A percentile compares a stretch with the other conserved stretches of the same genome.
Conservation (phyloP, 2,888 invertebrate genomes). For the Blastobasis adustella region DNA sequence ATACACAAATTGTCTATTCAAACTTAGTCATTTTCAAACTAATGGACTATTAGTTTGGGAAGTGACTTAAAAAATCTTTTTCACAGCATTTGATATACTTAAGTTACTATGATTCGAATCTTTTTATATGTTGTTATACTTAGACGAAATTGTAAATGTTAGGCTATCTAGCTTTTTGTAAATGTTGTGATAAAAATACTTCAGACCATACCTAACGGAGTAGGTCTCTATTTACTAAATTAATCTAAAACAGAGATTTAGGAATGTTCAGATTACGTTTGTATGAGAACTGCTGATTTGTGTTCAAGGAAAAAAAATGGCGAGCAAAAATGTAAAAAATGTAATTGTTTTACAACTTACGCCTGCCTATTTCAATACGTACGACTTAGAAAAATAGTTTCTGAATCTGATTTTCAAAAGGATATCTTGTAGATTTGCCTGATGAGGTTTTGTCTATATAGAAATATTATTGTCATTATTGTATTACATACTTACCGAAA, state of each 20-base stretch:
- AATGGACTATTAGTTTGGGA: constrained; percentile 18
- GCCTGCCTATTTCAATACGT: no score
- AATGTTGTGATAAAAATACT: constrained; percentile 39
- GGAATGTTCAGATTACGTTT: no score
- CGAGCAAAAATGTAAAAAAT: no score
- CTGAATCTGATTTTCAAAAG: neutral
- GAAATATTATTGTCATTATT: no score
- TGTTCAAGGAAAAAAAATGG: no score
- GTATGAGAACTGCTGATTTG: no score
- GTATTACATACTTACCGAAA: neutral
- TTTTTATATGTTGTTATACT: constrained; percentile 52
- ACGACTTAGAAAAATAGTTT: no score
- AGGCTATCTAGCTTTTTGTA: constrained; percentile 38
- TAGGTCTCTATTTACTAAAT: neutral
- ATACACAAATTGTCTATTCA: no score
- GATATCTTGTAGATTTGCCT: constrained; percentile 5
- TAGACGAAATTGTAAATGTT: constrained; percentile 30
- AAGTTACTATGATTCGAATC: constrained; percentile 54
- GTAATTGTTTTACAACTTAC: no score
- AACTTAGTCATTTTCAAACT: no score
- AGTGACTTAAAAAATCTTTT: constrained; percentile 27
- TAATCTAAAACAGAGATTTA: no score
- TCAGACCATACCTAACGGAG: neutral
- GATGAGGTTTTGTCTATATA: constrained; percentile 5
- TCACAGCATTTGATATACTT: constrained; percentile 17